phyloP scores from a whole-genome alignment of 23 tunicate genomes.

The Styela plicata region DNA sequence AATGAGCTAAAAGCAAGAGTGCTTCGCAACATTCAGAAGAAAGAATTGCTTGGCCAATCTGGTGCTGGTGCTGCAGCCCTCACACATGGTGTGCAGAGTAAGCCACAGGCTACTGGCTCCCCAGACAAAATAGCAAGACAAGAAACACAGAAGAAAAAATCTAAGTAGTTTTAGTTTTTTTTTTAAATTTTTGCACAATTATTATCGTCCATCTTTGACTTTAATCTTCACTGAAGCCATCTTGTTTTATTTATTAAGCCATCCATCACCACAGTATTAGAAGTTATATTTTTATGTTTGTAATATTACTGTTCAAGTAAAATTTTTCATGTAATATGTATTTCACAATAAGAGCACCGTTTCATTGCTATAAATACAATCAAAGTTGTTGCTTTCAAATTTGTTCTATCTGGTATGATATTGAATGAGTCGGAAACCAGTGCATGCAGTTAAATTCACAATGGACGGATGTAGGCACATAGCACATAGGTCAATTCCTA shows the following conservation, averaged over 20 bases:
- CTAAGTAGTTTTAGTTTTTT: background rate
- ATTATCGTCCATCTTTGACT: background rate
- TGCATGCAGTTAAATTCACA: no score
- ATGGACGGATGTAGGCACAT: no score
- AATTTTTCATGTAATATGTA: background rate
- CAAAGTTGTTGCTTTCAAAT: no score
- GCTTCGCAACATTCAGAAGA: conserved; percentile 56
- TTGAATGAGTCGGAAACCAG: no score
- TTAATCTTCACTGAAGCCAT: background rate
- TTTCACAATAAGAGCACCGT: background rate
- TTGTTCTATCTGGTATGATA: no score
- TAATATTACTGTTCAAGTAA: background rate
- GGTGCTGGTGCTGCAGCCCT: background rate
- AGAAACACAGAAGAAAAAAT: conserved; percentile 39
- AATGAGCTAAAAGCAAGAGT: conserved; percentile 63
- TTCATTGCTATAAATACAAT: no score
- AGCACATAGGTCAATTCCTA: no score
- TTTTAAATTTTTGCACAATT: conserved; percentile 1
- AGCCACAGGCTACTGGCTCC: conserved; percentile 20
- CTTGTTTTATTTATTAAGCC: background rate
- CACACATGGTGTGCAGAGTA: conserved; percentile 17
- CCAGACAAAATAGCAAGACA: conserved; percentile 61
- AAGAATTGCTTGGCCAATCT: conserved; percentile 35
- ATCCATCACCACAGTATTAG: background rate
- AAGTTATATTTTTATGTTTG: no score